Percentiles rank a stretch among this genome's conserved stretches.
These are phyloP conservation scores for Drosophila antonietae DNA, from an alignment of 2,888 invertebrate genomes.

Conservation along the genomic window DNA sequence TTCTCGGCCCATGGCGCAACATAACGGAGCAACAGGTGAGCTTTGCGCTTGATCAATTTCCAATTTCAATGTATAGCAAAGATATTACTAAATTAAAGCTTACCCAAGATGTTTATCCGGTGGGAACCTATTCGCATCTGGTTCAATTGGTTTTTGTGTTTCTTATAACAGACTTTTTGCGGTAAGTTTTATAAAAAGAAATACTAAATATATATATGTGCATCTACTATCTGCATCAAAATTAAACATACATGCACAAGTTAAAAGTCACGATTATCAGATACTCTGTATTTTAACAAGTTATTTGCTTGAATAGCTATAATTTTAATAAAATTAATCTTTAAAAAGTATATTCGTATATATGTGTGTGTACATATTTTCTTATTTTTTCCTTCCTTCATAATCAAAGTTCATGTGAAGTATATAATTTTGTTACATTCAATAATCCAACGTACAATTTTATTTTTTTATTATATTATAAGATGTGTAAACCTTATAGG, in stretches of 20 bases:
- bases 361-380: too few relatives aligned
- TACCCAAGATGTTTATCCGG: conserved; percentile 92
- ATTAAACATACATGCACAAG: background rate
- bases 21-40: conserved; percentile 86
- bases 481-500: background rate
- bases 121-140: conserved; percentile 94
- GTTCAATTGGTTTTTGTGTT: conserved; percentile 91
- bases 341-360: too few relatives aligned
- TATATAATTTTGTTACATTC: too few relatives aligned
- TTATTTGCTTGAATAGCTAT: too few relatives aligned
- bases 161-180: conserved; percentile 91
- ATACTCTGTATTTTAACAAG: background rate
- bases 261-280: background rate
- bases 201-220: background rate
- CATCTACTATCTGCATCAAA: background rate
- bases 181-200: conserved; percentile 66
- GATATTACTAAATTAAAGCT: conserved; percentile 85
- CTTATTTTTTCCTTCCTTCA: too few relatives aligned
- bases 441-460: too few relatives aligned
- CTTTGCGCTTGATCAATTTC: background rate
- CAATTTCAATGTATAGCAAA: background rate
- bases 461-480: too few relatives aligned
- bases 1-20: conserved; percentile 91
- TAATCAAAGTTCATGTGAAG: too few relatives aligned
- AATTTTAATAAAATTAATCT: too few relatives aligned